A percentile compares a stretch with the other conserved stretches of the same genome.
phyloP scores from a whole-genome alignment of 1,140 invertebrate species.

The Achatina immaculata region DNA sequence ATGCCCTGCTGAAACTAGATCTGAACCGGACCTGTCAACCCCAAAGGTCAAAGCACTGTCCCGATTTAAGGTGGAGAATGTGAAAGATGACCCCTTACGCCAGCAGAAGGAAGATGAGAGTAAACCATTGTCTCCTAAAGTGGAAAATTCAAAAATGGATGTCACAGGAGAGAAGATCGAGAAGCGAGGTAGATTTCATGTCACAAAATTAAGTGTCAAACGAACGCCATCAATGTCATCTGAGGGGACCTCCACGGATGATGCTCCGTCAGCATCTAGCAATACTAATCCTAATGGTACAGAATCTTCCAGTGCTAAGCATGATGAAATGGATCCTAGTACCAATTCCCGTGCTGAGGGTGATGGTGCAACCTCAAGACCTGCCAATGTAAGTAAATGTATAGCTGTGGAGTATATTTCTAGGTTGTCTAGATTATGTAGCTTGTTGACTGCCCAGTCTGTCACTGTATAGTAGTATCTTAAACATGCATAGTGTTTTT shows the following conservation, averaged over 20 bases:
- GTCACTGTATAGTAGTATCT: not conserved
- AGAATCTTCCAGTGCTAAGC: not conserved
- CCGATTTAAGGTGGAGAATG: slow-evolving; percentile 29
- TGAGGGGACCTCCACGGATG: not conserved
- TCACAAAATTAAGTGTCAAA: slow-evolving; percentile 12
- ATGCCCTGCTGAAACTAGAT: not conserved
- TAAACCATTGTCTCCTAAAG: not conserved
- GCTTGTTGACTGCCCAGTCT: not conserved
- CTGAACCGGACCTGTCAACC: slow-evolving; percentile 27
- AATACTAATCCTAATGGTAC: not conserved
- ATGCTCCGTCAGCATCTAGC: not conserved
- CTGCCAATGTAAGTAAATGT: slow-evolving; percentile 20
- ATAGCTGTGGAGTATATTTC: too few species aligned
- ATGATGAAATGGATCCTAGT: not conserved
- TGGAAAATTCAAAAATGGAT: not conserved
- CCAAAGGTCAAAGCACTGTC: slow-evolving; percentile 22
- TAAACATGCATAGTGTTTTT: too few species aligned
- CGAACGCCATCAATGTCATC: not conserved
- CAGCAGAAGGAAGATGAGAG: not conserved
- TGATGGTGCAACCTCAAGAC: not conserved
- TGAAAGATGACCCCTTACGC: slow-evolving; percentile 14
- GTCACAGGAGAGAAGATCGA: slow-evolving; percentile 6
- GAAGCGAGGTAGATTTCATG: slow-evolving; percentile 31
- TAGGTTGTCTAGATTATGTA: not conserved
- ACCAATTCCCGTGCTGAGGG: slow-evolving; percentile 12